Conservation (phyloP, 2,888 invertebrate species). For the Drosophila tanythrix region DNA sequence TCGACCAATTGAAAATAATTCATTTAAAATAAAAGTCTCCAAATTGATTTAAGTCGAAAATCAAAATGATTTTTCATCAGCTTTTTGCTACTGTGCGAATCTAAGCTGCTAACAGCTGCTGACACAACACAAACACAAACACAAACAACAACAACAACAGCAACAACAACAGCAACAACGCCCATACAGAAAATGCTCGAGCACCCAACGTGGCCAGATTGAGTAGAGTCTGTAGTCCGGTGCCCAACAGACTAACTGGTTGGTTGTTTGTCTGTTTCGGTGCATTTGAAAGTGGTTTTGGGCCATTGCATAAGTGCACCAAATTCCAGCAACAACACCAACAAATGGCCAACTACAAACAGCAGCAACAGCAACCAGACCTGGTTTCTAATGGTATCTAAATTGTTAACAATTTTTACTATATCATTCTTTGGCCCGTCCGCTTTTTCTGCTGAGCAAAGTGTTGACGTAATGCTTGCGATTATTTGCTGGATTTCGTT, state of each 20-base stretch:
- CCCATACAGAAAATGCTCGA: constrained; percentile 46
- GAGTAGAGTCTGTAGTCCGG: constrained; percentile 45
- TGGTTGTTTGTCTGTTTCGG: constrained; percentile 41
- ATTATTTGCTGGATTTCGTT: constrained; percentile 57
- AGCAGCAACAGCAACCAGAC: constrained; percentile 40
- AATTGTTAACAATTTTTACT: constrained; percentile 60
- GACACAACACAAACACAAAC: constrained; percentile 15
- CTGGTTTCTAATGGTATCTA: constrained; percentile 67
- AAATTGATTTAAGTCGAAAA: constrained; percentile 12
- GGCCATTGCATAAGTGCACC: constrained; percentile 78
- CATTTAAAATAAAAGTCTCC: neutral
- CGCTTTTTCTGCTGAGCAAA: constrained; percentile 19
- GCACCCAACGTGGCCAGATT: constrained; percentile 22
- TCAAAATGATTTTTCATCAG: constrained; percentile 4
- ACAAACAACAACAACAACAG: neutral
- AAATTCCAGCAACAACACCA: constrained; percentile 60
- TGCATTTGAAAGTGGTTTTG: constrained; percentile 81
- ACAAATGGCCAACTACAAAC: constrained; percentile 34
- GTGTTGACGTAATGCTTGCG: constrained; percentile 71
- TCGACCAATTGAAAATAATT: neutral
- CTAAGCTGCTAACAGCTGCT: constrained; percentile 13
- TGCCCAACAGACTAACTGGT: constrained; percentile 56
- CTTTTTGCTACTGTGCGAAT: constrained; percentile 29
- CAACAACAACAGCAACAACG: constrained; percentile 24
- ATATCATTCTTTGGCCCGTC: constrained; percentile 70